These are phyloP conservation scores for Amia ocellicauda DNA, from an alignment of 2,113 vertebrate genomes.

Conservation along the genomic window DNA sequence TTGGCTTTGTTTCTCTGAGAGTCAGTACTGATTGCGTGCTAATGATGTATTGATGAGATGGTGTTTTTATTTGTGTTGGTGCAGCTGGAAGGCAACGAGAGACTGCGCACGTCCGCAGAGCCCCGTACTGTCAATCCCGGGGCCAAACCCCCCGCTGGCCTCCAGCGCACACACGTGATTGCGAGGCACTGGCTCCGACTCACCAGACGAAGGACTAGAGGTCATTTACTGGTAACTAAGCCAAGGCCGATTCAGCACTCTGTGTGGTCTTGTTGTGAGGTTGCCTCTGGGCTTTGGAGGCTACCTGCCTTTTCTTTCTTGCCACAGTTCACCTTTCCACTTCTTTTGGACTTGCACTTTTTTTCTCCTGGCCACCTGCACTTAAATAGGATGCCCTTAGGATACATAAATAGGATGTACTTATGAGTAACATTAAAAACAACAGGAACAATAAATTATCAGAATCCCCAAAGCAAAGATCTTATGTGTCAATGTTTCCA, in stretches of 20 bases:
- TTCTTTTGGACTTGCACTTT: not conserved
- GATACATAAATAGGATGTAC: no score
- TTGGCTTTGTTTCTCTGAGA: no score
- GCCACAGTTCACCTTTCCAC: not conserved
- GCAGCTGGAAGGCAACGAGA: conserved; percentile 59
- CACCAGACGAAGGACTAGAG: conserved; percentile 64
- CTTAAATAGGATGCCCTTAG: no score
- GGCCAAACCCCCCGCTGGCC: conserved; percentile 52
- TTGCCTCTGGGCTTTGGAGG: not conserved
- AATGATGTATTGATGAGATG: no score
- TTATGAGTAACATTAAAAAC: no score
- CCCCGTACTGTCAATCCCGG: conserved; percentile 14
- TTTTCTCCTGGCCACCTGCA: not conserved
- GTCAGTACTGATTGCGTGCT: no score
- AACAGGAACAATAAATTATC: no score
- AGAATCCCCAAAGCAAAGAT: no score
- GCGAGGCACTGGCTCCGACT: conserved; percentile 69
- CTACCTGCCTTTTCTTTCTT: not conserved
- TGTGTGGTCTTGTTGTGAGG: not conserved
- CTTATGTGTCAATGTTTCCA: no score
- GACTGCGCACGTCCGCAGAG: conserved; percentile 32
- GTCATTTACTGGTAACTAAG: conserved; percentile 58
- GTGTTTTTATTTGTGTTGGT: conserved; percentile 11
- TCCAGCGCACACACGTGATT: conserved; percentile 68
- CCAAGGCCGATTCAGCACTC: not conserved